Base-by-base conservation (phyloP, 2,113 vertebrate genomes). In the Castor canadensis region DNA sequence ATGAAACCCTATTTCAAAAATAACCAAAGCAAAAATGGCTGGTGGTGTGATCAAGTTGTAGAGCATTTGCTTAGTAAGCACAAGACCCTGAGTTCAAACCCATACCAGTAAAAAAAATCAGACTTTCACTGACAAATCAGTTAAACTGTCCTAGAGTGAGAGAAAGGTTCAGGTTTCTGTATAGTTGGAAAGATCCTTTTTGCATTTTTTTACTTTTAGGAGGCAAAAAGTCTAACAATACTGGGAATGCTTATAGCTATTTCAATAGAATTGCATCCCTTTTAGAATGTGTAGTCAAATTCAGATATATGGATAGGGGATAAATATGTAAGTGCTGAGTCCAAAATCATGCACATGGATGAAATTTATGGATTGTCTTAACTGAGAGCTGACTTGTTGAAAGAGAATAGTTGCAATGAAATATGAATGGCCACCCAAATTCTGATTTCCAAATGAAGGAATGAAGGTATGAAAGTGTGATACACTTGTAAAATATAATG, bases 401-500 rank as follows among this genome's bases (percentile, higher is more conserved):
- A 28, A 83, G 32, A 30, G 52, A 84, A 73, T 81, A 28, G 81
- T 69, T 89, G 60, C n/a, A 91, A 35, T 87, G 40, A 93, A 77
- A 47, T 84, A 35, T 79, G 43, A 43, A 80, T 56, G 4, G 15
- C 10, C 3, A 52, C 47, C 7, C 83, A 67, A 72, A n/a, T 90
- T 94, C 54, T 87, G 7, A 54, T 72, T 87, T 87, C 54, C 24
- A 87, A 47, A 40, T 58, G 4, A 90, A 84, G 81, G 40, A 93
- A 94, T 89, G 35, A 66, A 40, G 82, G 75, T 69, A 82, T 45
- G 35, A 90, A 79, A 24, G 24, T 79, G 69, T 94, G 58, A 71
- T 58, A 87, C 1, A 56, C 72, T 96, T 72, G 17, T 54, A 77
- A 95, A 95, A 84, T 84, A 79, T 87, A 88, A 87, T 62, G 22